Evolutionary conservation across 2,113 vertebrate species (phyloP), one percentile per base, ranked within the genome.

Genomic region (Cairina moschata): DNA sequence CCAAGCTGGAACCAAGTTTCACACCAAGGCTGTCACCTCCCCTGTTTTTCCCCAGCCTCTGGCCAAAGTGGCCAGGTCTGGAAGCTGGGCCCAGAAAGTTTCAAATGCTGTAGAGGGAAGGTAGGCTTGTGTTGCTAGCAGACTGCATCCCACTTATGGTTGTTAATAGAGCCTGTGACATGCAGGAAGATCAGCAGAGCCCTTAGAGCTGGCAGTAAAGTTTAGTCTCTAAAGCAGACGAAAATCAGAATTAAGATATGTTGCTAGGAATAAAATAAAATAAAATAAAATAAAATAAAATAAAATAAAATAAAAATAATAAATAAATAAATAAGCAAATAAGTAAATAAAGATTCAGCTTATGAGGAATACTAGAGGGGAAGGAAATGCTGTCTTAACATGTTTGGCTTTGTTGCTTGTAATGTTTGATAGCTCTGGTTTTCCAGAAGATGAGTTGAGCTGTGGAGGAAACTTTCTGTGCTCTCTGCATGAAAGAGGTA

Each of bases 151-250:
- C 50, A 21, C 20, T 87, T 66, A 40, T 62, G 68, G 66, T n/a
- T 92, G 77, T 87, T 72, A 59, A 63, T 59, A 91, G n/a, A 8
- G 40, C n/a, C 32, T 95, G 82, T 95, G 94, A 66, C 79, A 86
- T 0, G 1, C 40, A 72, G 48, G 69, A 91, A 88, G 66, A 94
- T 69, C 95, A 96, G 83, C 86, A 86, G 55, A 75, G 23, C 65
- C 82, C 90, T 83, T 55, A 38, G 60, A 71, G 77, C 22, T 74
- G 68, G 42, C 42, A 83, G 67, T 21, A 68, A 91, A 63, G 54
- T 93, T 95, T 88, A 96, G 86, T 90, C 82, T 75, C 50, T 68
- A 84, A 89, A 88, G 59, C n/a, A 93, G 95, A 94, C 10, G 28
- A 91, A 83, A 84, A 82, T 92, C 65, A 66, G 62, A 95, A 91